Percentiles rank a stretch among this genome's conserved stretches.
Evolutionary conservation across 2,888 invertebrate genomes (phyloP).

Genomic region (Mellilla xanthometata): DNA sequence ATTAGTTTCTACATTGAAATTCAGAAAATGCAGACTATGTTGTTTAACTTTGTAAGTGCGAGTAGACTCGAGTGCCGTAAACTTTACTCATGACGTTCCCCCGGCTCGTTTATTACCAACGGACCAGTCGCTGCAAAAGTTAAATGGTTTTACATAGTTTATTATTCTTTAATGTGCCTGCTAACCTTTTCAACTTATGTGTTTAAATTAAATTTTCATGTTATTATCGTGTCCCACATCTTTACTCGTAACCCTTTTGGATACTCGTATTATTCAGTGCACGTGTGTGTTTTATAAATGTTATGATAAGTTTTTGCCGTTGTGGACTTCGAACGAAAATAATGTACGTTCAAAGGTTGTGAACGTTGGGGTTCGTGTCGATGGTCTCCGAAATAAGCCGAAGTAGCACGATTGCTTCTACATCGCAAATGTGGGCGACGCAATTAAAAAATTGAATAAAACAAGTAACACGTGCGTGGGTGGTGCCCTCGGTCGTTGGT

Average conservation of each 20-base stretch:
- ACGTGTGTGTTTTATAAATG: conserved; percentile 8
- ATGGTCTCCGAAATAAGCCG: conserved; percentile 31
- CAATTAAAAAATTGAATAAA: conserved; percentile 71
- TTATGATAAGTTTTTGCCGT: conserved; percentile 22
- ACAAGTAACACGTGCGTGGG: conserved; percentile 55
- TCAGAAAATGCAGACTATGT: conserved; percentile 35
- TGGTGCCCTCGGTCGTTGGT: conserved; percentile 37
- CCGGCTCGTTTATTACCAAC: conserved; percentile 35
- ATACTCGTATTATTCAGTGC: conserved; percentile 18
- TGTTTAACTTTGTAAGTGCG: conserved; percentile 30
- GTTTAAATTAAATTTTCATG: conserved; percentile 34
- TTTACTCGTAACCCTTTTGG: conserved; percentile 26
- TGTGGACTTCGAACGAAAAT: conserved; percentile 14
- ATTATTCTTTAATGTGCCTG: conserved; percentile 34
- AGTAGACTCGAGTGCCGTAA: conserved; percentile 34
- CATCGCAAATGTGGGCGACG: conserved; percentile 56
- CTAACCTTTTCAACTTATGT: conserved; percentile 31
- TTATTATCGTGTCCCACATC: conserved; percentile 41
- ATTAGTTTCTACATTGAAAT: conserved; percentile 39
- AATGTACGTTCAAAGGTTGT: conserved; percentile 1
- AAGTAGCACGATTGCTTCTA: conserved; percentile 22
- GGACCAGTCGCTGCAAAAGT: conserved; percentile 34
- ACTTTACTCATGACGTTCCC: conserved; percentile 37
- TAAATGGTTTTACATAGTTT: conserved; percentile 33
- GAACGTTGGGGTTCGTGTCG: conserved; percentile 27